Evolutionary conservation across 2,113 vertebrate genomes (phyloP).

Genomic region (Lathamus discolor): DNA sequence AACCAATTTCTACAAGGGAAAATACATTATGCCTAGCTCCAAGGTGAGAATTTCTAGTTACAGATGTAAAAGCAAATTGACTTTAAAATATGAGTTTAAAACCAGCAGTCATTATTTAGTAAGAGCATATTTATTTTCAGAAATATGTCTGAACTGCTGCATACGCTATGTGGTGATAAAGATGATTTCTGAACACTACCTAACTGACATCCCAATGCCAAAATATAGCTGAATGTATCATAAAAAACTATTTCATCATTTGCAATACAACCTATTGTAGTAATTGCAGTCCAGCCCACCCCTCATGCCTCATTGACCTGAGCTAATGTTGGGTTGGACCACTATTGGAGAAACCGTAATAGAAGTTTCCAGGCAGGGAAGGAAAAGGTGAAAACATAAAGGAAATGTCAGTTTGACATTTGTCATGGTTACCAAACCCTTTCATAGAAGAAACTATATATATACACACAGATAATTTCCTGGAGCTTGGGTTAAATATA

Average conservation of each 20-base stretch:
- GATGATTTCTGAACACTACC: background rate
- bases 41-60: background rate
- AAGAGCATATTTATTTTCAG: background rate
- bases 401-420: background rate
- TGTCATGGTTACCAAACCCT: background rate
- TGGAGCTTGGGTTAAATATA: background rate
- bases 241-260: background rate
- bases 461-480: background rate
- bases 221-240: background rate
- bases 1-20: background rate
- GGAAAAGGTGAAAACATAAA: background rate
- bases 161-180: background rate
- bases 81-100: background rate
- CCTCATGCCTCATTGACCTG: fast-evolving
- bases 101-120: background rate
- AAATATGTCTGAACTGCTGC: background rate
- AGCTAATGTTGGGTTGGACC: background rate
- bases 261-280: background rate
- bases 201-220: background rate
- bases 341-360: background rate
- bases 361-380: background rate
- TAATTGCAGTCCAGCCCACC: background rate
- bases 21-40: background rate
- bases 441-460: background rate
- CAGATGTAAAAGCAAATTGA: background rate